Conservation (phyloP, 2,113 vertebrate species). For the Lonchura striata region DNA sequence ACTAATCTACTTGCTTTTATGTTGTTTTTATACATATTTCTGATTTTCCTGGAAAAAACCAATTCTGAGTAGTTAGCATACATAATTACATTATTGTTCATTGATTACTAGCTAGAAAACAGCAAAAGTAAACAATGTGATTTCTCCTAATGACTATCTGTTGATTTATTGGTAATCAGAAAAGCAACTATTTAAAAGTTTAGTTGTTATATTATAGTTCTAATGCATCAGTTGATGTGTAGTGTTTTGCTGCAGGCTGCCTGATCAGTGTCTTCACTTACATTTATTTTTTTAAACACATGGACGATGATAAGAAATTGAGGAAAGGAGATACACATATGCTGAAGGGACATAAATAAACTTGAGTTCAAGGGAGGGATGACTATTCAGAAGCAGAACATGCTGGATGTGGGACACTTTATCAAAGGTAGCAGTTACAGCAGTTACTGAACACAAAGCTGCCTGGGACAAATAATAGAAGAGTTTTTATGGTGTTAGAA, state of each 20-base stretch:
- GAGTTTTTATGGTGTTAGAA: slow-evolving; percentile 44
- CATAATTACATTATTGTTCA: not conserved
- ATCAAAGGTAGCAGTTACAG: slow-evolving; percentile 13
- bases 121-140: not conserved
- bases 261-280: not conserved
- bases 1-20: not conserved
- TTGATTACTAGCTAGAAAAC: not conserved
- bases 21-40: not conserved
- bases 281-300: not conserved
- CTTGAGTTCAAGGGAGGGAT: not conserved
- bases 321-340: not conserved
- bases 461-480: not conserved
- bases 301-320: not conserved
- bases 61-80: not conserved
- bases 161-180: not conserved
- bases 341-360: not conserved
- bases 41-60: not conserved
- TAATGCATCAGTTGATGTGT: not conserved
- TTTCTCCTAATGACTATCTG: not conserved
- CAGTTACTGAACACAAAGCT: slow-evolving; percentile 32
- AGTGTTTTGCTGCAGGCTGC: slow-evolving; percentile 15
- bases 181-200: slow-evolving; percentile 7
- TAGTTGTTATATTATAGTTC: slow-evolving; percentile 5
- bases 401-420: not conserved
- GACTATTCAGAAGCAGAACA: not conserved